These are phyloP conservation scores for Leptoteleia sp. DNA, from an alignment of 1,140 invertebrate species.

Conservation along the genomic window DNA sequence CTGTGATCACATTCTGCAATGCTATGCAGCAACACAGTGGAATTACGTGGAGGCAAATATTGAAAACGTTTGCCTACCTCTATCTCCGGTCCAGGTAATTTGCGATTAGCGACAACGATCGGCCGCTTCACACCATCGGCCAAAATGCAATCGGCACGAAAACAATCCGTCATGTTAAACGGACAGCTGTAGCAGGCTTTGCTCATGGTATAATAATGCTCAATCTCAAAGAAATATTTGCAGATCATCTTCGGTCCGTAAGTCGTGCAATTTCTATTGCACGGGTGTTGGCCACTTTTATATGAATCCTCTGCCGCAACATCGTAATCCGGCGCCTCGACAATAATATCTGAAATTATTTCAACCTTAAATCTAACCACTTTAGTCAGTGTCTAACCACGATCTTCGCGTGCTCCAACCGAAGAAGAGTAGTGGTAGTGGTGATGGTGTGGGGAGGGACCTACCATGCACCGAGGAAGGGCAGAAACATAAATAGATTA, in stretches of 20 bases:
- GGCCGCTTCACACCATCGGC: slow-evolving; percentile 89
- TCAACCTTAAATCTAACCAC: not conserved
- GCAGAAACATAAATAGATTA: too few species aligned
- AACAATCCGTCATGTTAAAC: slow-evolving; percentile 88
- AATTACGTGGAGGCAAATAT: too few species aligned
- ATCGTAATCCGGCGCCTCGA: slow-evolving; percentile 33
- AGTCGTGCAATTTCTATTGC: slow-evolving; percentile 81
- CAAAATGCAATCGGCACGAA: slow-evolving; percentile 88
- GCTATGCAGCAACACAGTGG: too few species aligned
- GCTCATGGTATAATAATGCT: slow-evolving; percentile 91
- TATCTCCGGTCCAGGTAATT: slow-evolving; percentile 92
- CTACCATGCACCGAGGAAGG: too few species aligned
- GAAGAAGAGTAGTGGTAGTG: too few species aligned
- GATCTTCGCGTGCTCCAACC: too few species aligned
- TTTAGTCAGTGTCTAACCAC: too few species aligned
- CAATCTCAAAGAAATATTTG: slow-evolving; percentile 86
- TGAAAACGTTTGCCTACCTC: slow-evolving; percentile 85
- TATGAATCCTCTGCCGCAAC: not conserved
- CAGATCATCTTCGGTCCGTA: slow-evolving; percentile 84
- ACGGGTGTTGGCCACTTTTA: slow-evolving; percentile 72
- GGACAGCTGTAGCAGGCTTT: slow-evolving; percentile 94
- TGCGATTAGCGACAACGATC: slow-evolving; percentile 90
- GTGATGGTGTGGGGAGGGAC: too few species aligned
- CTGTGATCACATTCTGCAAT: too few species aligned
- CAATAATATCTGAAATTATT: slow-evolving; percentile 44